Evolutionary conservation across 1,140 invertebrate species (phyloP).

Genomic region (Leptopilina clavipes): DNA sequence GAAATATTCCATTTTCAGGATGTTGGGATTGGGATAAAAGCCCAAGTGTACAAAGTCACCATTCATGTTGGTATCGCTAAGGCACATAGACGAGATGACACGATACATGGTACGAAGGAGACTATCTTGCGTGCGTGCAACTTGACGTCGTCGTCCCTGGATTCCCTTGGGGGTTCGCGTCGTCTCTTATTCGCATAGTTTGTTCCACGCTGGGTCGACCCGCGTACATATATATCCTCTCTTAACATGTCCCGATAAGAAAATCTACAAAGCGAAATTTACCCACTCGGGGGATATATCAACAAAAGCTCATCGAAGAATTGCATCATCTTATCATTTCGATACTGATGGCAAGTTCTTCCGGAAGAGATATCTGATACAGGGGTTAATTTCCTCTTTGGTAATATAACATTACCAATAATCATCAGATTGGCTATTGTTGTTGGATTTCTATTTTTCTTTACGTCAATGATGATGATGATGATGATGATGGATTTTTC

Average conservation of each 20-base stretch:
- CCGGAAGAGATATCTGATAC: background rate
- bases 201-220: slow-evolving; percentile 46
- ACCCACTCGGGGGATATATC: slow-evolving; percentile 48
- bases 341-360: slow-evolving; percentile 45
- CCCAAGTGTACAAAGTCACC: slow-evolving; percentile 51
- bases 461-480: no score
- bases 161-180: slow-evolving; percentile 40
- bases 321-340: slow-evolving; percentile 40
- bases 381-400: no score
- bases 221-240: slow-evolving; percentile 41
- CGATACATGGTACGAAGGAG: slow-evolving; percentile 56
- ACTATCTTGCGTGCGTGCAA: slow-evolving; percentile 56
- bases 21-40: slow-evolving; percentile 42
- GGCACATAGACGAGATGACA: slow-evolving; percentile 55
- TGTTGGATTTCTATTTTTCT: no score
- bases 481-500: no score
- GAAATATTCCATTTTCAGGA: no score
- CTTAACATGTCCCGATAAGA: slow-evolving; percentile 55
- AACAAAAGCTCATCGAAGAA: slow-evolving; percentile 46
- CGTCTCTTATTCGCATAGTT: slow-evolving; percentile 51
- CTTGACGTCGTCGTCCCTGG: slow-evolving; percentile 53
- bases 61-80: slow-evolving; percentile 56
- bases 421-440: no score
- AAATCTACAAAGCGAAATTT: slow-evolving; percentile 50
- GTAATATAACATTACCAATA: no score